Base-by-base conservation (phyloP, 2,888 invertebrate species). In the Hypomecis punctinalis region DNA sequence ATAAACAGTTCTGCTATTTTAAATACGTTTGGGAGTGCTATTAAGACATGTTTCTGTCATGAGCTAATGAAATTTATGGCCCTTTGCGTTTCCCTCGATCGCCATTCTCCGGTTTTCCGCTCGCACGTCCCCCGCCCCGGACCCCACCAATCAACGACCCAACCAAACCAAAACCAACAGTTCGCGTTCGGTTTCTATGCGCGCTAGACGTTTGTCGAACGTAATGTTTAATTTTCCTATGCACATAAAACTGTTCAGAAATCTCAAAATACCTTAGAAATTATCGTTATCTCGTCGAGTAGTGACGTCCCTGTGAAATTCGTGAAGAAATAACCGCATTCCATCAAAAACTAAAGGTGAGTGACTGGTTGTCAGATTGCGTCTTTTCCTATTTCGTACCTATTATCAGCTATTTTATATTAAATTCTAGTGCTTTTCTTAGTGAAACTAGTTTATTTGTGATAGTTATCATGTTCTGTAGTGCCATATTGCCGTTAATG, bases 101-200 rank as follows among this genome's bases (percentile, higher is more conserved):
- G 82, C 86, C 88, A 80, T 85, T 90, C 91, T 90, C 89, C 87
- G 86, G 85, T 89, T 87, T 89, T 89, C 88, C 89, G 86, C 86
- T 88, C 84, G 84, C 72, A 61, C 76, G 66, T 73, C 70, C 71
- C 71, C 73, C 62, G 72, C 77, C 74, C 71, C 71, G 73, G 61
- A 72, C 77, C 74, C 76, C 78, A 73, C 76, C 74, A 74, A 73
- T 77, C 81, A 83, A 79, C 81, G 81, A 85, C 82, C 83, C 84
- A 80, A 81, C 81, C 80, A 81, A 86, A 82, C 83, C 83, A 88
- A 89, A 85, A 86, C 85, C 85, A 86, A 90, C 94, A 94, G 94
- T 94, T 94, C 93, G 94, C 93, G 93, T 94, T 93, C 90, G 91
- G 90, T 92, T 88, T 91, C 85, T 89, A 88, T 88, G 87, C 87